phyloP scores from a whole-genome alignment of 1,140 invertebrate genomes.

The Parasteatoda tepidariorum region DNA sequence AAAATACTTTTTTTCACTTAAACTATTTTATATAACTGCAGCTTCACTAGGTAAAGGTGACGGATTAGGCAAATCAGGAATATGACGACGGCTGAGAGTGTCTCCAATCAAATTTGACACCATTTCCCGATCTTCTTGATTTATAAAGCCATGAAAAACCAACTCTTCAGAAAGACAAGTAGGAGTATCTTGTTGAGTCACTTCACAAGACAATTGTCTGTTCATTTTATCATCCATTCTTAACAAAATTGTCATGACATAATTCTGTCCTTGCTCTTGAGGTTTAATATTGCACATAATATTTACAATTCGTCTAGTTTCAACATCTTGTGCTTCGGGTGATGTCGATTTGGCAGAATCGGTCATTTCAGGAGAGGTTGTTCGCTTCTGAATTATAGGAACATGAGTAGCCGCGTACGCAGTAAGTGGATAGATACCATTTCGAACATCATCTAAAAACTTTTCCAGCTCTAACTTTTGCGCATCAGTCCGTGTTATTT shows the following conservation, averaged over 20 bases:
- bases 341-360: slow-evolving; percentile 61
- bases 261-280: slow-evolving; percentile 70
- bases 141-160: slow-evolving; percentile 97
- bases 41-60: neutral
- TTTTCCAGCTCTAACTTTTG: slow-evolving; percentile 93
- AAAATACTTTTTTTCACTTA: too few species aligned
- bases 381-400: slow-evolving; percentile 73
- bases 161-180: slow-evolving; percentile 88
- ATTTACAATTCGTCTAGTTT: slow-evolving; percentile 85
- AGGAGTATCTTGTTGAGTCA: slow-evolving; percentile 85
- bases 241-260: slow-evolving; percentile 86
- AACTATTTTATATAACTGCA: too few species aligned
- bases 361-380: slow-evolving; percentile 72
- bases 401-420: slow-evolving; percentile 82
- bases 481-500: slow-evolving; percentile 78
- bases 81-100: slow-evolving; percentile 55
- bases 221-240: slow-evolving; percentile 99
- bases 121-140: slow-evolving; percentile 73
- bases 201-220: slow-evolving; percentile 92
- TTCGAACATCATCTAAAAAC: slow-evolving; percentile 98
- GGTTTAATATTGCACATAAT: slow-evolving; percentile 95
- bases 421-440: slow-evolving; percentile 96
- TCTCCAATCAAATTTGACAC: slow-evolving; percentile 61
- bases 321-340: slow-evolving; percentile 67
- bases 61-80: slow-evolving; percentile 36